Evolutionary conservation across 2,113 vertebrate genomes (phyloP).

Genomic region (Pseudorectes ferrugineus): DNA sequence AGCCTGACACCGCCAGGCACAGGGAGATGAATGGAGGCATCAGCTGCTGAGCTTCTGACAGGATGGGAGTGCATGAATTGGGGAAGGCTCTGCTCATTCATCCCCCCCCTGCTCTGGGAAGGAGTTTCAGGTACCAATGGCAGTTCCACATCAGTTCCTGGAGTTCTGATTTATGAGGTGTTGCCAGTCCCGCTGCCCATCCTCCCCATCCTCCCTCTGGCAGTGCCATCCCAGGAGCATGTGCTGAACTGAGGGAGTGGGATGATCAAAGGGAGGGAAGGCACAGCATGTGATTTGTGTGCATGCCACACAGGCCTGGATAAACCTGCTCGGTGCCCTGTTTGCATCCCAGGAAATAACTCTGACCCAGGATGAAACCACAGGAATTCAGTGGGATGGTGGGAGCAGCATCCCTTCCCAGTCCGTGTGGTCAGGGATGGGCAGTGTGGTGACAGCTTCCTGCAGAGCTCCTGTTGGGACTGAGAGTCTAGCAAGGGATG

Average conservation of each 20-base stretch:
- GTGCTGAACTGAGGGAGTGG: not conserved
- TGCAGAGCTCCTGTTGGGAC: not conserved
- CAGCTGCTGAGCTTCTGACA: not conserved
- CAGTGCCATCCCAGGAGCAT: not conserved
- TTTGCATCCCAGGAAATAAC: not conserved
- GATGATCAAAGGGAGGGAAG: not conserved
- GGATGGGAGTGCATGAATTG: not conserved
- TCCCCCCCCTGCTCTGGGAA: not conserved
- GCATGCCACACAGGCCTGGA: not conserved
- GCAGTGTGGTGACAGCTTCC: not conserved
- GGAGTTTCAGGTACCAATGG: not conserved
- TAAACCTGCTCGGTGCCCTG: not conserved
- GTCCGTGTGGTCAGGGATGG: not conserved
- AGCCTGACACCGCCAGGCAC: conserved; percentile 13
- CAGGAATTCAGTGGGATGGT: not conserved
- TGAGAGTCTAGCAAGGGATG: rapidly evolving
- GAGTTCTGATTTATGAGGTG: not conserved
- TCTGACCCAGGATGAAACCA: not conserved
- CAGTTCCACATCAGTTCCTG: rapidly evolving
- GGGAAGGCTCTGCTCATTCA: not conserved
- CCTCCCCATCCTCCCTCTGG: not conserved
- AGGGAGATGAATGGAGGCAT: conserved; percentile 28
- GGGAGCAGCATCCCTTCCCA: not conserved
- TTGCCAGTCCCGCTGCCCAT: not conserved
- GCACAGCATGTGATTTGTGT: not conserved